Evolutionary conservation across 2,797 vertebrate species (phyloP).

Genomic region (Silurus aristotelis): DNA sequence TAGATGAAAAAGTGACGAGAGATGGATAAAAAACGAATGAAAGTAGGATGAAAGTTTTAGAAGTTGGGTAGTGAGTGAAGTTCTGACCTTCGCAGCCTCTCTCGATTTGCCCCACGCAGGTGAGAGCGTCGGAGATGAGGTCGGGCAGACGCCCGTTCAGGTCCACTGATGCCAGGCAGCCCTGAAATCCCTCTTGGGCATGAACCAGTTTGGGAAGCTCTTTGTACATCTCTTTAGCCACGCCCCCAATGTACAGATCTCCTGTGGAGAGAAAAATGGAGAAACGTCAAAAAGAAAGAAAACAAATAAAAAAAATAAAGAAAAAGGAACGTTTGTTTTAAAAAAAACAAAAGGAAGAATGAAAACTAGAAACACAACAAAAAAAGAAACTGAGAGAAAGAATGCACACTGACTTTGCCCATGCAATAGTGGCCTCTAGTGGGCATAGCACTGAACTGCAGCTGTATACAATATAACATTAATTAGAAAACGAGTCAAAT

Average conservation of each 20-base stretch:
- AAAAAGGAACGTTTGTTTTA: too few species aligned
- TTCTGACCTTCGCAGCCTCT: constrained; percentile 93
- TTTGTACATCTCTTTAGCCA: constrained; percentile 95
- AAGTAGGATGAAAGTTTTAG: background rate
- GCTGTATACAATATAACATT: too few species aligned
- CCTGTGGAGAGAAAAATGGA: constrained; percentile 70
- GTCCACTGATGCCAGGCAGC: constrained; percentile 94
- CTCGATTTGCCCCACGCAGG: constrained; percentile 92
- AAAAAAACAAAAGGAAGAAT: too few species aligned
- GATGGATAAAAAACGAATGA: background rate
- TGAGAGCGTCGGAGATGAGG: constrained; percentile 92
- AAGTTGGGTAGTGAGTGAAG: background rate
- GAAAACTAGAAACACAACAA: too few species aligned
- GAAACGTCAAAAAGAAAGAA: background rate
- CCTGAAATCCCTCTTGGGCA: constrained; percentile 95
- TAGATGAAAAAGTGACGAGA: background rate
- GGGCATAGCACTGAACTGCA: background rate
- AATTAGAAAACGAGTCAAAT: background rate
- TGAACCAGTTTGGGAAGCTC: constrained; percentile 95
- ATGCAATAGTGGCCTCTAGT: background rate
- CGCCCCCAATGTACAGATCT: constrained; percentile 93
- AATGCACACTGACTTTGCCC: too few species aligned
- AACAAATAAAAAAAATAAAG: too few species aligned
- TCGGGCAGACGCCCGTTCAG: constrained; percentile 95
- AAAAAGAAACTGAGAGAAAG: too few species aligned